These are phyloP conservation scores for Nasonia giraulti DNA, from an alignment of 1,140 invertebrate species.

Conservation along the genomic window DNA sequence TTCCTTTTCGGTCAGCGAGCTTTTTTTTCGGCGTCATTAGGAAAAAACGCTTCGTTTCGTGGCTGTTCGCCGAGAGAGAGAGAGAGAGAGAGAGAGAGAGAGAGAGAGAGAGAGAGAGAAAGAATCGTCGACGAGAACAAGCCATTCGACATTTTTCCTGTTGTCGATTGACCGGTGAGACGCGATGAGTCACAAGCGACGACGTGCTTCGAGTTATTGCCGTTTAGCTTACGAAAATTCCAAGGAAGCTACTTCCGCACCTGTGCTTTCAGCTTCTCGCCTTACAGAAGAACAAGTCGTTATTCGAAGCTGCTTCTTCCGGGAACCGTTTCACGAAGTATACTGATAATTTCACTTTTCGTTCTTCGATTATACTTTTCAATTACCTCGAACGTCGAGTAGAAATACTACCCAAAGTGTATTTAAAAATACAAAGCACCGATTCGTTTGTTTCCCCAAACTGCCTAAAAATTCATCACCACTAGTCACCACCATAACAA, in stretches of 20 bases:
- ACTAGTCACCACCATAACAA: background rate
- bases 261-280: constrained; percentile 13
- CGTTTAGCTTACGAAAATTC: constrained; percentile 40
- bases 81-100: no score
- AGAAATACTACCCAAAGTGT: no score
- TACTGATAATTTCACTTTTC: no score
- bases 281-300: constrained; percentile 38
- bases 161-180: constrained; percentile 11
- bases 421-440: no score
- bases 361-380: background rate
- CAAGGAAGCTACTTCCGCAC: constrained; percentile 33
- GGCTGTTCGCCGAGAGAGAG: background rate
- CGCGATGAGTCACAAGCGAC: constrained; percentile 16
- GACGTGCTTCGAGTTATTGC: constrained; percentile 18
- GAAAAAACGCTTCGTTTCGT: background rate
- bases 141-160: constrained; percentile 36
- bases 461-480: background rate
- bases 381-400: background rate
- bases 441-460: no score
- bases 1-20: background rate
- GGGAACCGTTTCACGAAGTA: background rate
- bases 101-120: background rate
- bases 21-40: constrained; percentile 4
- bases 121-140: background rate
- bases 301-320: constrained; percentile 15